Evolutionary conservation across 2,113 vertebrate genomes (phyloP).

Genomic region (Rhagologus leucostigma): DNA sequence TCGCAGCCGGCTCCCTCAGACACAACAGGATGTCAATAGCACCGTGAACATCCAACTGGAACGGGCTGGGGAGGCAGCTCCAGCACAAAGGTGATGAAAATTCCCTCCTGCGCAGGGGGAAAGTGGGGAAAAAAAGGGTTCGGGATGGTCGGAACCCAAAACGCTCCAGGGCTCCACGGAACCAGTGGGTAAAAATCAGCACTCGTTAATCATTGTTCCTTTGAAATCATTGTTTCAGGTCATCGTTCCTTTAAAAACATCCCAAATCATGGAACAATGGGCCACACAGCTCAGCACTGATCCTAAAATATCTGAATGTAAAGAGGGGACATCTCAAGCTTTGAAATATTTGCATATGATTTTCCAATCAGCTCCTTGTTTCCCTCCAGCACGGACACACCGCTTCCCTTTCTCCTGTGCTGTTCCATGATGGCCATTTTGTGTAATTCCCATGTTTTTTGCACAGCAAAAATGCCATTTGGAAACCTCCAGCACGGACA

Average conservation of each 20-base stretch:
- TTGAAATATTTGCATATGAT: rapidly evolving
- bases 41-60: not conserved
- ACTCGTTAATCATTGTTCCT: rapidly evolving
- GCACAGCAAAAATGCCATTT: not conserved
- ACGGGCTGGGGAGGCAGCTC: not conserved
- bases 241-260: not conserved
- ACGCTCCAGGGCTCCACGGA: not conserved
- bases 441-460: not conserved
- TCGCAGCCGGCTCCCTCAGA: conserved; percentile 28
- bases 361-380: not conserved
- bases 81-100: conserved; percentile 36
- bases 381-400: not conserved
- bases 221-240: not conserved
- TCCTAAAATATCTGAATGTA: not conserved
- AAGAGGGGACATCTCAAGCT: not conserved
- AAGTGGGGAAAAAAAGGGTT: not conserved
- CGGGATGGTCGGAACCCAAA: not conserved
- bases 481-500: not conserved
- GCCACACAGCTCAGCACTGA: not conserved
- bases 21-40: conserved; percentile 67
- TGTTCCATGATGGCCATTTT: not conserved
- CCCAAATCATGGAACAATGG: not conserved
- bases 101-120: not conserved
- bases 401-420: not conserved
- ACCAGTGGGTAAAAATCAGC: rapidly evolving